Conservation (phyloP, 2,113 vertebrate species). For the Otis tarda region DNA sequence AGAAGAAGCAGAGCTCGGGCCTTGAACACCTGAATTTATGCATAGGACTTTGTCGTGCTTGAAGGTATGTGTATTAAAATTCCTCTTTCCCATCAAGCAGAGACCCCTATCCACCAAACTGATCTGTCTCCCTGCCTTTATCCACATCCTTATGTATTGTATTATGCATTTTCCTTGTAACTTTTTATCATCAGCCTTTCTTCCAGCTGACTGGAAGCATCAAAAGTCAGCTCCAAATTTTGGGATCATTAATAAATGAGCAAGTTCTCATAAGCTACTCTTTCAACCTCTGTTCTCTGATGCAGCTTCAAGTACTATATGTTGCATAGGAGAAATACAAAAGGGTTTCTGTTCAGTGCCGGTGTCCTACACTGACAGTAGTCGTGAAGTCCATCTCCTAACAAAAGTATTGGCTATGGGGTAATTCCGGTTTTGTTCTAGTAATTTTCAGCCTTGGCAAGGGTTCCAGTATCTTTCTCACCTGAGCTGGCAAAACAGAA, state of each 20-base stretch:
- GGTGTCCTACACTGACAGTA: not conserved
- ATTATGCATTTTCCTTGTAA: not conserved
- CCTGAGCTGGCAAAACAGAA: not conserved
- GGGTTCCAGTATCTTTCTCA: not conserved
- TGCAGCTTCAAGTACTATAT: not conserved
- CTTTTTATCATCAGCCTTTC: not conserved
- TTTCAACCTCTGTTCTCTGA: not conserved
- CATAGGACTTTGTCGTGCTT: not conserved
- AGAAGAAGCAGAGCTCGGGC: not conserved
- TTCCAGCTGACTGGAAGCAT: not conserved
- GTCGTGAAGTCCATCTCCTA: not conserved
- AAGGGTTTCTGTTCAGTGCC: not conserved
- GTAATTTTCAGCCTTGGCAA: not conserved
- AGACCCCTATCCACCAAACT: not conserved
- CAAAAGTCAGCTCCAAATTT: not conserved
- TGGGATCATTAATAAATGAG: not conserved
- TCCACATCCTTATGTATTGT: not conserved
- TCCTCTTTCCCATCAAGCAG: not conserved
- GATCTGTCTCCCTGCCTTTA: not conserved
- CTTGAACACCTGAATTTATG: not conserved
- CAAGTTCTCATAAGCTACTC: not conserved
- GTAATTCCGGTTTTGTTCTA: not conserved
- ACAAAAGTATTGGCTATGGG: accelerated
- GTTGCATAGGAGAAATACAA: not conserved
- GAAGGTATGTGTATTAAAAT: not conserved